A percentile compares a stretch with the other conserved stretches of the same genome.
These are phyloP conservation scores for Psophia crepitans DNA, from an alignment of 2,113 vertebrate genomes.

Conservation along the genomic window DNA sequence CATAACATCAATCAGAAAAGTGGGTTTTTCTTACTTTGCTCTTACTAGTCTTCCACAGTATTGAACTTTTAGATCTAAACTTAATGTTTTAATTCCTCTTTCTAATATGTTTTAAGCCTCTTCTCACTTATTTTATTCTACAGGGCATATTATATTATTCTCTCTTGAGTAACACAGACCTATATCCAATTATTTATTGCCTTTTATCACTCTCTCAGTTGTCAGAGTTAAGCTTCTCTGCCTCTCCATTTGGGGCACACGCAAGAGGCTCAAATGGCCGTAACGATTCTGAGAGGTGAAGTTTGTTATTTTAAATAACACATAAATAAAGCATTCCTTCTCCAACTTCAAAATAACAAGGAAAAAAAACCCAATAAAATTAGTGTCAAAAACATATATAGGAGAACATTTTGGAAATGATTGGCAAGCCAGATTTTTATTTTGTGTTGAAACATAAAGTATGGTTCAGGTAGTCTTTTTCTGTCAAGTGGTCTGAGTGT, in stretches of 20 bases:
- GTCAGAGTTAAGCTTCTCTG: background rate
- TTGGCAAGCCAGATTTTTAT: background rate
- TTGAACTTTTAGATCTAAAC: background rate
- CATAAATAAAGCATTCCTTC: background rate
- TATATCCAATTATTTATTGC: background rate
- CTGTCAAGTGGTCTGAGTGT: rapidly evolving
- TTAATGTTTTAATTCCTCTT: background rate
- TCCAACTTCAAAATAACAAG: background rate
- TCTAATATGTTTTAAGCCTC: background rate
- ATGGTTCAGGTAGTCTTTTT: background rate
- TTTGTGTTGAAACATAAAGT: background rate
- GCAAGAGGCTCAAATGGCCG: background rate
- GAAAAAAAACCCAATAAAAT: rapidly evolving
- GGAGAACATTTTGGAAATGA: background rate
- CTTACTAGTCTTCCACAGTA: background rate
- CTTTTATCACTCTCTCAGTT: background rate
- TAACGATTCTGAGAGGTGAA: background rate
- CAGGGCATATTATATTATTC: background rate
- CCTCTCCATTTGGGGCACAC: background rate
- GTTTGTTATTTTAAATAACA: background rate
- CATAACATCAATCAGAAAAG: background rate
- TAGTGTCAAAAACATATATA: background rate
- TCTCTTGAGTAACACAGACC: background rate
- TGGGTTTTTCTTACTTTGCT: background rate
- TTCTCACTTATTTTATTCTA: background rate